Base-by-base conservation (phyloP, 2,888 invertebrate genomes). In the Cyclophora albipunctata region DNA sequence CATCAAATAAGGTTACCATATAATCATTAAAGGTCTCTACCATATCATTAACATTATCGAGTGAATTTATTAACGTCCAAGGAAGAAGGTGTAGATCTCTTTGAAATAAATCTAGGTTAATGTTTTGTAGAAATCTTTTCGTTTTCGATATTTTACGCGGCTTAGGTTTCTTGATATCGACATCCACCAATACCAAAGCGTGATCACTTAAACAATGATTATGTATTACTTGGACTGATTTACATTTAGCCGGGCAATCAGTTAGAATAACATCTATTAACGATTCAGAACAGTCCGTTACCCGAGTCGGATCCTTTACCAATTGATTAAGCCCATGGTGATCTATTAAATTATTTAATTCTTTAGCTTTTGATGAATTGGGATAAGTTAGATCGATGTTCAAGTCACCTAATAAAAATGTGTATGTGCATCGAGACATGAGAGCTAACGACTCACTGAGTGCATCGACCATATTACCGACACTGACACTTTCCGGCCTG, bases 261-360 rank as follows among this genome's bases (percentile, higher is more conserved):
- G 57, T 47, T 3, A 60, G 44, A 0, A 60, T 42, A n/a, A 58
- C 33, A 7, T 58, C 58, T 40, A 60, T 6, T 4, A 57, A 34
- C 1, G 54, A 49, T 34, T 46, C 45, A 3, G 57, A 41, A 3
- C 40, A 5, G 4, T 50, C 50, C 4, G 58, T 55, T 2, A 53
- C 46, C 42, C 60, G 48, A 5, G 57, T 58, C 0, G 58, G 50
- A 5, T 45, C 45, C 33, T 37, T 42, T 1, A 49, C 49, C 5
- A 49, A 2, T 34, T 45, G 45, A 0, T 33, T 34, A 5, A 49
- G 42, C 7, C n/a, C 37, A 5, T 7, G 20, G 3, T 49, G 49
- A 1, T 34, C 5, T 3, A 6, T 45, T 33, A 49, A 49, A 3
- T 33, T 33, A 34, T 5, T 7, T 7, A 49, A 7, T 34, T 49